These are phyloP conservation scores for Meloe dianella DNA, from an alignment of 2,888 invertebrate genomes.

Conservation along the genomic window DNA sequence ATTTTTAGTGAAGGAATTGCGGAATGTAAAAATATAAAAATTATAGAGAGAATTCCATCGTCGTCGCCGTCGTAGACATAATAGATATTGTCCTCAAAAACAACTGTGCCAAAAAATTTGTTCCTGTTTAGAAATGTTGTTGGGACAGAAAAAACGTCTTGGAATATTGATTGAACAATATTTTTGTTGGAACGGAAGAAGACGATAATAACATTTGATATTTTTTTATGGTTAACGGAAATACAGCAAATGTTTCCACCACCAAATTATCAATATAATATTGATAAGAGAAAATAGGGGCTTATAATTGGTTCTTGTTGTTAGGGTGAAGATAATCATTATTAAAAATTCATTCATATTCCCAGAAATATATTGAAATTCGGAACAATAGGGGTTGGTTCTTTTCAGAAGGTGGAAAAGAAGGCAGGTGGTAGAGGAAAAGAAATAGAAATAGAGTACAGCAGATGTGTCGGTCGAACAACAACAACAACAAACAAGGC, in stretches of 20 bases:
- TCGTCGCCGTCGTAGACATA: not conserved
- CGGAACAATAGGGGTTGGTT: not conserved
- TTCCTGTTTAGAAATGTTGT: not conserved
- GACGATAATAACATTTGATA: not conserved
- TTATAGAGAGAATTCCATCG: not conserved
- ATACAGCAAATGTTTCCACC: constrained; percentile 10
- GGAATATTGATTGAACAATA: not conserved
- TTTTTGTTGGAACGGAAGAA: not conserved
- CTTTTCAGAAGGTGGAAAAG: not conserved
- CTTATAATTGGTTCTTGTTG: not conserved
- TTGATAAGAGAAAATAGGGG: constrained; percentile 1
- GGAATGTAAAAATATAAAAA: not conserved
- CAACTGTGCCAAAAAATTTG: not conserved
- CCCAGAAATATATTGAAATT: not conserved
- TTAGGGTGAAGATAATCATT: not conserved
- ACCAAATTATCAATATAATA: constrained; percentile 6
- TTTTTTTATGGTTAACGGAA: not conserved
- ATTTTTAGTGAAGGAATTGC: not conserved
- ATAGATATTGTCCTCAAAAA: not conserved
- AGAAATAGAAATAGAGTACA: no score
- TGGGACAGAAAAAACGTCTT: not conserved
- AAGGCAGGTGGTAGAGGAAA: not conserved
- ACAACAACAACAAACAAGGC: no score
- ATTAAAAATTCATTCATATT: not conserved
- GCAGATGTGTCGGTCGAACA: no score